A percentile compares a stretch with the other conserved stretches of the same genome.
These are phyloP conservation scores for Rhincodon typus DNA, from an alignment of 2,797 vertebrate species.

Conservation along the genomic window DNA sequence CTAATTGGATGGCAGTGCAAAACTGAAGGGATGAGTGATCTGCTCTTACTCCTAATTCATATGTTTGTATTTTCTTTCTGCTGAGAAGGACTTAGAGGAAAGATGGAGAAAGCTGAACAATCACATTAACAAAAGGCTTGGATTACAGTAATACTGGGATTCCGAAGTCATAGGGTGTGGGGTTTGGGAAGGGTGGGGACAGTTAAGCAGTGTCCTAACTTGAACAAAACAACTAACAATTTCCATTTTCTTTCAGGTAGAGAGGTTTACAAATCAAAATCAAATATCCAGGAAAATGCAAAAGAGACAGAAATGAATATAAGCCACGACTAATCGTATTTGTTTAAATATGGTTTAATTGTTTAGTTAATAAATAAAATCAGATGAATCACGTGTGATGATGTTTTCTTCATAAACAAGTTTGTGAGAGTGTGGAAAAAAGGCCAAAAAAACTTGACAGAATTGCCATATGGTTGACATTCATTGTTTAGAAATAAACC, in stretches of 20 bases:
- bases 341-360: not conserved
- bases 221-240: not conserved
- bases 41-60: too few species aligned
- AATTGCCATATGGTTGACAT: not conserved
- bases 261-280: not conserved
- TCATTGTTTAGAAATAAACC: not conserved
- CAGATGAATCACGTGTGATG: not conserved
- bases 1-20: too few species aligned
- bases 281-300: not conserved
- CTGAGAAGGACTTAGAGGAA: not conserved
- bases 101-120: not conserved
- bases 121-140: too few species aligned
- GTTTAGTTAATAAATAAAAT: not conserved
- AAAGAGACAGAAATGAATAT: not conserved
- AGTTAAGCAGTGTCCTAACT: not conserved
- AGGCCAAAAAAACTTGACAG: not conserved
- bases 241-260: not conserved
- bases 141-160: not conserved
- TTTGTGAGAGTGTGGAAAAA: not conserved
- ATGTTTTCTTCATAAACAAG: not conserved
- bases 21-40: too few species aligned
- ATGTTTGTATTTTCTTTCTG: too few species aligned
- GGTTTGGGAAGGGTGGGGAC: too few species aligned
- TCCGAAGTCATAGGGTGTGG: too few species aligned
- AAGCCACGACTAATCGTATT: not conserved